A percentile compares a stretch with the other conserved stretches of the same genome.
Conservation (phyloP, 2,113 vertebrate species). For the Hippocampus comes region DNA sequence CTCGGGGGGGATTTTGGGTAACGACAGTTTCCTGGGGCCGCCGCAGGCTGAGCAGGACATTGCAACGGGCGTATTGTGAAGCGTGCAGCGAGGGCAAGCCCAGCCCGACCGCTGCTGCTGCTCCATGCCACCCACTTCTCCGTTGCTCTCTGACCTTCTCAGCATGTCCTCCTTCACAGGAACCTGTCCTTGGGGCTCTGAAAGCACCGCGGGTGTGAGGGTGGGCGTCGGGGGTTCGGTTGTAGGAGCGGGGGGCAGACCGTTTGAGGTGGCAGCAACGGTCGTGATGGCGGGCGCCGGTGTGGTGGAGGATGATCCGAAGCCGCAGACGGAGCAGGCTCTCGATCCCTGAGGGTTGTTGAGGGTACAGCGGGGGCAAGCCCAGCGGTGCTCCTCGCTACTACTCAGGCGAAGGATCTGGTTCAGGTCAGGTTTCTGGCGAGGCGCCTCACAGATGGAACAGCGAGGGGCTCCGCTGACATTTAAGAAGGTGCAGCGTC, state of each 20-base stretch:
- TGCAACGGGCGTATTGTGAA: constrained; percentile 88
- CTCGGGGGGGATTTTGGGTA: constrained; percentile 96
- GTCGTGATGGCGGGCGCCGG: constrained; percentile 62
- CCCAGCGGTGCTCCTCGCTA: constrained; percentile 88
- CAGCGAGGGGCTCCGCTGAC: constrained; percentile 85
- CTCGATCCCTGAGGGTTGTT: constrained; percentile 87
- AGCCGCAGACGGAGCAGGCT: constrained; percentile 85
- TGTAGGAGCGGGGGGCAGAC: constrained; percentile 70
- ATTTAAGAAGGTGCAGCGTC: constrained; percentile 94
- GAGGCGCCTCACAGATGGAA: constrained; percentile 95
- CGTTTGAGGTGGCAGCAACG: constrained; percentile 72
- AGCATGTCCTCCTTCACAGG: constrained; percentile 62
- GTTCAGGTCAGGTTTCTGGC: constrained; percentile 93
- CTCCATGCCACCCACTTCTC: constrained; percentile 52
- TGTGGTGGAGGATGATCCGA: constrained; percentile 53
- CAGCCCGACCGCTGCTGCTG: constrained; percentile 68
- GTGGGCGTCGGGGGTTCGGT: constrained; percentile 33
- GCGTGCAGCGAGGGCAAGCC: constrained; percentile 92
- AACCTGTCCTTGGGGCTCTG: constrained; percentile 77
- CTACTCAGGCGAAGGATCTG: constrained; percentile 94
- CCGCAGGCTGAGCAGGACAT: constrained; percentile 92
- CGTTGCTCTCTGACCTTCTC: constrained; percentile 61
- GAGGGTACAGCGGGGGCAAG: constrained; percentile 91
- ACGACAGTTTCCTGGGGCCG: constrained; percentile 89
- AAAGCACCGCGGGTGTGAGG: constrained; percentile 42